Evolutionary conservation across 2,113 vertebrate species (phyloP), one percentile per base, ranked within the genome.

Genomic region (Acrocephalus kingi): DNA sequence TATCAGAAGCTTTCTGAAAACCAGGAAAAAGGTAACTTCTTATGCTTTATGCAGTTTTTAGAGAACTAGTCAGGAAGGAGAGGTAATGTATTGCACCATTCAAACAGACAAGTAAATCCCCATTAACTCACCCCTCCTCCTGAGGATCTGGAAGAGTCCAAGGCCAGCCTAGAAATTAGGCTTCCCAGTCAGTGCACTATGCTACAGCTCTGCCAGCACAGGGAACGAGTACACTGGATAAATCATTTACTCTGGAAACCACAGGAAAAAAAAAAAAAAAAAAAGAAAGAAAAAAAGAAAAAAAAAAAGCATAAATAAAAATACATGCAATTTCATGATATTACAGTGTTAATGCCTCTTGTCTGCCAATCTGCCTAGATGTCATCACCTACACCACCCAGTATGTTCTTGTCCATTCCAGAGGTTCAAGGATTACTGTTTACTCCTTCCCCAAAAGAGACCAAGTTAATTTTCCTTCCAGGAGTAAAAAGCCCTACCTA

Each of bases 161-260:
- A 95, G 88, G 93, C 90, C 93, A 93, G 90, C 84, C 94, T 96
- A 93, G 79, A 86, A 90, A 79, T 95, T 67, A 92, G 93, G 87
- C 88, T 96, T 96, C 64, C 88, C 90, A 89, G 90, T 90, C 94
- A 94, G 82, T 74, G 79, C 85, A 90, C 83, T 97, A 94, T 20
- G 94, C 89, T 97, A 97, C 90, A 95, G 96, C 64, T 95, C 92
- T 93, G 94, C 73, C 94, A 94, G 90, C 76, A 93, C 83, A 94
- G 56, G 94, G 85, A 41, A 93, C 39, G 88, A 96, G 88, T 71
- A 93, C 68, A 96, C 88, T 84, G 83, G 85, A 66, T 75, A 92
- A 92, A 92, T 80, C 68, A 92, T 84, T 86, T 88, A 95, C 90
- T 96, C 96, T 97, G 93, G 73, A 96, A 97, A 96, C 85, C 93